Evolutionary conservation across 1,140 invertebrate species (phyloP).

Genomic region (Linepithema humile): DNA sequence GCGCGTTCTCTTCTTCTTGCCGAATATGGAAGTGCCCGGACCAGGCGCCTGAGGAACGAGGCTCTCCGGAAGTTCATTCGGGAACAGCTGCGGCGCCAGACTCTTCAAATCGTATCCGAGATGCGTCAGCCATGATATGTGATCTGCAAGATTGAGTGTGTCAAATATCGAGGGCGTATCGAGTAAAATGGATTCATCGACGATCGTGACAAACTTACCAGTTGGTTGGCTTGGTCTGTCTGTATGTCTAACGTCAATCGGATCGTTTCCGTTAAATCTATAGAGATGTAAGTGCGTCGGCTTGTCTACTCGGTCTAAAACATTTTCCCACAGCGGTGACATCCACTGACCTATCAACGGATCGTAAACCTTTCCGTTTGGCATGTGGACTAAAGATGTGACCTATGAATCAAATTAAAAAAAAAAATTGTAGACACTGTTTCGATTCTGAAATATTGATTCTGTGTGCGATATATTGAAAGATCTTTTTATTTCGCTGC

Average conservation of each 20-base stretch:
- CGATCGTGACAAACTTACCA: constrained; percentile 83
- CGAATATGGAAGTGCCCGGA: constrained; percentile 86
- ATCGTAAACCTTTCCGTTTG: constrained; percentile 96
- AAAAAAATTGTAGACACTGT: neutral
- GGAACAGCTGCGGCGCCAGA: constrained; percentile 93
- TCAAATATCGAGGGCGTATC: neutral
- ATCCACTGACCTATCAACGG: constrained; percentile 97
- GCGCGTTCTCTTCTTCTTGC: constrained; percentile 83
- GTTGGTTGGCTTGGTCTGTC: constrained; percentile 89
- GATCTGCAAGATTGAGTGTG: constrained; percentile 86
- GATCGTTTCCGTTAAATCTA: constrained; percentile 96
- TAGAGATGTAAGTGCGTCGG: constrained; percentile 94
- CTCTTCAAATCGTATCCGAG: constrained; percentile 95
- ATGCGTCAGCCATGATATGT: constrained; percentile 92
- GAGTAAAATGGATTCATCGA: neutral
- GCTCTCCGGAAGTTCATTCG: constrained; percentile 87
- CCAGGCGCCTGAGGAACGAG: constrained; percentile 86
- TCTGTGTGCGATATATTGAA: no score
- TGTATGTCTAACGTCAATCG: constrained; percentile 91
- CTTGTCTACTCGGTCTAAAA: constrained; percentile 90
- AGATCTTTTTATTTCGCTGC: no score
- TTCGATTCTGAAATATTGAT: neutral
- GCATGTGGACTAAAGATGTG: constrained; percentile 96
- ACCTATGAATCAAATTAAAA: constrained; percentile 83
- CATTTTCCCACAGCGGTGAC: constrained; percentile 95